phyloP scores from a whole-genome alignment of 2,113 vertebrate genomes.

The Perca flavescens region DNA sequence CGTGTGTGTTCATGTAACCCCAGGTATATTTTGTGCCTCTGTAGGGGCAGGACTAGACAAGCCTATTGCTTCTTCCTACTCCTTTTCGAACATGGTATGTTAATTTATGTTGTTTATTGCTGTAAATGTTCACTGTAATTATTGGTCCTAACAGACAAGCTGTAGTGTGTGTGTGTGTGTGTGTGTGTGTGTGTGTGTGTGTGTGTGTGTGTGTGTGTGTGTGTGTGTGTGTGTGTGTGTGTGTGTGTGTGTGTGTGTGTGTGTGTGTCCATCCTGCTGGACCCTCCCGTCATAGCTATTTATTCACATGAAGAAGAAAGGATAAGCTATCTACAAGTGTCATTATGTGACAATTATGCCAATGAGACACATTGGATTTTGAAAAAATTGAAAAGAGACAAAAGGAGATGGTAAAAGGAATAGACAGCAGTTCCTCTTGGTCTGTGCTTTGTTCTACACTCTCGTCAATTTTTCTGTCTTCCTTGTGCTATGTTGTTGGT shows the following conservation, averaged over 20 bases:
- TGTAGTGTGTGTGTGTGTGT: not conserved
- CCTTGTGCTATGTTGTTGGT: not conserved
- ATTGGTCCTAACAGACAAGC: not conserved
- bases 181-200: no score
- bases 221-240: constrained; percentile 1
- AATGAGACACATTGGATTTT: not conserved
- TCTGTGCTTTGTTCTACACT: not conserved
- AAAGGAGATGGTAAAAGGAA: not conserved
- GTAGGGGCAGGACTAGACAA: no score
- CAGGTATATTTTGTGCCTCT: not conserved
- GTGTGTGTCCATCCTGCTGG: constrained; percentile 1
- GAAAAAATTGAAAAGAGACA: not conserved
- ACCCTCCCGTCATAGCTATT: constrained; percentile 67
- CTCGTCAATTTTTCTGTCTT: not conserved
- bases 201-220: not conserved
- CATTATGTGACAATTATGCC: not conserved
- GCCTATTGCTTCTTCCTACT: no score
- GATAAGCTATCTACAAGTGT: constrained; percentile 1
- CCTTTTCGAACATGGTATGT: no score
- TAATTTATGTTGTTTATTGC: no score
- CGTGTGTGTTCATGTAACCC: not conserved
- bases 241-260: constrained; percentile 2
- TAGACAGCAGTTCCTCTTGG: not conserved
- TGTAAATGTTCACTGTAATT: no score
- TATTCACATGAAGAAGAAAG: constrained; percentile 61